Conservation (phyloP, 1,140 invertebrate species). For the Heliconius himera region DNA sequence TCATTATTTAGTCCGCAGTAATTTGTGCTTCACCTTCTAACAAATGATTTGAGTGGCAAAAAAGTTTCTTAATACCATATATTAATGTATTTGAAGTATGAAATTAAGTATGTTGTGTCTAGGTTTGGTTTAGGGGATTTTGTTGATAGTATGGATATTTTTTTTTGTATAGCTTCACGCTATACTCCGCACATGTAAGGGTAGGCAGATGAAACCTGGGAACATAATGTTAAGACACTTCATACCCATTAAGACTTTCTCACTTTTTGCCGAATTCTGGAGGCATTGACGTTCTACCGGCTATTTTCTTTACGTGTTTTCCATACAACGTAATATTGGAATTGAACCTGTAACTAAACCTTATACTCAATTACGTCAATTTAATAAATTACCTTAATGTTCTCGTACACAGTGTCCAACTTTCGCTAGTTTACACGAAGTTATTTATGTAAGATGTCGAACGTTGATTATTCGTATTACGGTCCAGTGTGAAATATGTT, state of each 20-base stretch:
- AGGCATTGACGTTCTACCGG: not conserved
- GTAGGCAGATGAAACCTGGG: not conserved
- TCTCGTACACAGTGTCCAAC: constrained; percentile 19
- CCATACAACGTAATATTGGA: not conserved
- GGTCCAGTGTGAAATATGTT: constrained; percentile 26
- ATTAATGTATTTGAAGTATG: not conserved
- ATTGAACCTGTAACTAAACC: not conserved
- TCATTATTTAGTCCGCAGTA: constrained; percentile 16
- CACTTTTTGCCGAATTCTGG: constrained; percentile 6
- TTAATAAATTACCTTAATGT: constrained; percentile 9
- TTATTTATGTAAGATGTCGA: constrained; percentile 37
- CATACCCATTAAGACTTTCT: not conserved
- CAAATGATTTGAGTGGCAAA: constrained; percentile 18
- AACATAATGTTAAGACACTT: not conserved
- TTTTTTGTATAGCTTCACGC: constrained; percentile 5
- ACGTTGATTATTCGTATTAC: constrained; percentile 34
- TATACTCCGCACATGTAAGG: not conserved
- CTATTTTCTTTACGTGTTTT: no score
- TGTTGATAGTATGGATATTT: not conserved
- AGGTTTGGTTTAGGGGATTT: not conserved
- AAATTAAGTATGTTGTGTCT: not conserved
- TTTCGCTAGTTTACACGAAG: constrained; percentile 33
- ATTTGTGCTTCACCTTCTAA: constrained; percentile 23
- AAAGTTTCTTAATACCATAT: constrained; percentile 8
- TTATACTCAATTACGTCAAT: constrained; percentile 19